Base-by-base conservation (phyloP, 2,888 invertebrate species). In the Ornithoptera priamus region DNA sequence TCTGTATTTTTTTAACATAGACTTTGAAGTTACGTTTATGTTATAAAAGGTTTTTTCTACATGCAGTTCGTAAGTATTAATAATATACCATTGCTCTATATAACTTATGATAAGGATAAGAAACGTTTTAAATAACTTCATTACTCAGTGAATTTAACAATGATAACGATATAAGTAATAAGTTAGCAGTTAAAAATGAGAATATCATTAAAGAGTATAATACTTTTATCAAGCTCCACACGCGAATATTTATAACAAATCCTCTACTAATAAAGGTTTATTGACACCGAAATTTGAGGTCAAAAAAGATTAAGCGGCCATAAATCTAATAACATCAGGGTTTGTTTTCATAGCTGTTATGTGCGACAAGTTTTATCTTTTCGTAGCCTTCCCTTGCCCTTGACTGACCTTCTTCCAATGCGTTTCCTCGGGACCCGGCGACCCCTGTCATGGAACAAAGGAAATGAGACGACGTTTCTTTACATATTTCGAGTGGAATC, bases 331-430 rank as follows among this genome's bases (percentile, higher is more conserved):
- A 68, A 64, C 62, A 30, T 65, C 56, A 58, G 46, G 65, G 70
- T 50, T 57, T 62, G 58, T 68, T 69, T 69, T 65, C 58, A 62
- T 62, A 62, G 69, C 62, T 62, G 66, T 62, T 67, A 63, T 70
- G 65, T 70, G 60, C 50, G 70, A 73, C 67, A 69, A 70, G 66
- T 69, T 71, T 70, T 72, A 65, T 69, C 62, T 63, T 22, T 62
- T 60, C 67, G 62, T 68, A 72, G 70, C 70, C 71, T 68, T 73
- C 65, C 71, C 74, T 70, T 71, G 74, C 75, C 77, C 78, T 77
- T 76, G 76, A 71, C 71, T 77, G 78, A 77, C 77, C 77, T 77
- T 76, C 73, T 67, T 73, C 71, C 72, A 50, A 61, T 70, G 72
- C 73, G 73, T 73, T 71, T 72, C 70, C 69, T 70, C 72, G 72